phyloP scores from a whole-genome alignment of 2,113 vertebrate species.

The Peromyscus leucopus region DNA sequence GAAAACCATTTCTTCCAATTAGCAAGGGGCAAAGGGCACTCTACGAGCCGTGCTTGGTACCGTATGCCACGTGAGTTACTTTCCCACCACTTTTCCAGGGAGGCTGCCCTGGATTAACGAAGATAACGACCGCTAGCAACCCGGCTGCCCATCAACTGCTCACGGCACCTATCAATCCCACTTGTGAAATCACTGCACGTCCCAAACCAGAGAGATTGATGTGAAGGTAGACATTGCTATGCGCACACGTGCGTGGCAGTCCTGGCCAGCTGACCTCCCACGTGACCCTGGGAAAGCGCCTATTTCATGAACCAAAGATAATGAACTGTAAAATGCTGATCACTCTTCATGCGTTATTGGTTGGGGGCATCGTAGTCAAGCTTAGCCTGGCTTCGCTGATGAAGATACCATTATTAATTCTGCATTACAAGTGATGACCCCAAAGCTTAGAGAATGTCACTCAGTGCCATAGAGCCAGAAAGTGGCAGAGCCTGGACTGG shows the following conservation, averaged over 20 bases:
- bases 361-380: not conserved
- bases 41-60: not conserved
- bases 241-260: not conserved
- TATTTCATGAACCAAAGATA: not conserved
- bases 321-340: not conserved
- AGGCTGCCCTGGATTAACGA: not conserved
- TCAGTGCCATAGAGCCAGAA: not conserved
- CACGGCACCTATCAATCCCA: not conserved
- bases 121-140: not conserved
- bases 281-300: not conserved
- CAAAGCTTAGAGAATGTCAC: not conserved
- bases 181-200: not conserved
- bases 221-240: not conserved
- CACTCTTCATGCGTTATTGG: not conserved
- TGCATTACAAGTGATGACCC: not conserved
- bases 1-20: not conserved
- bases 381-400: not conserved
- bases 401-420: not conserved
- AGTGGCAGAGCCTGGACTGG: not conserved
- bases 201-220: not conserved
- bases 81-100: constrained; percentile 28
- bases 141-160: not conserved
- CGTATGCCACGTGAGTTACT: not conserved
- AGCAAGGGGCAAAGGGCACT: not conserved
- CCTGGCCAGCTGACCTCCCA: not conserved